Base-by-base conservation (phyloP, 2,888 invertebrate genomes). In the Agrochola macilenta region DNA sequence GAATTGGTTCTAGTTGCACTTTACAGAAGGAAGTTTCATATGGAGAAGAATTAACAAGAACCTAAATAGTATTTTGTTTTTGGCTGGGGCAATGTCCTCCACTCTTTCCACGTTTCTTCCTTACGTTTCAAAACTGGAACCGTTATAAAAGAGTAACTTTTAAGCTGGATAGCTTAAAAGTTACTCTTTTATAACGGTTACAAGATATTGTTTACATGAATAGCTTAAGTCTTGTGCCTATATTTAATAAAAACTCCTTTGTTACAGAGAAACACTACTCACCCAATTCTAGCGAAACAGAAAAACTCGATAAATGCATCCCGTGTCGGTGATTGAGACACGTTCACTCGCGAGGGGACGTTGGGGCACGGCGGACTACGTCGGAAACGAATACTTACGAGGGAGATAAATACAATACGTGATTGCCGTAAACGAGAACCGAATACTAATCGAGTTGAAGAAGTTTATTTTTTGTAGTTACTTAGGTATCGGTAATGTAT, bases 361-460 rank as follows among this genome's bases (percentile, higher is more conserved):
- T 68, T 66, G 88, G 88, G 83, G 70, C 39, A 68, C 73, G 77
- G 86, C 68, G 88, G 87, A 83, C 87, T 89, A 84, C 83, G 86
- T 87, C 92, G 92, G 92, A 91, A 91, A 89, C 90, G 86, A 91
- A 93, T 93, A 90, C 93, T 92, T 90, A 70, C 69, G 90, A 90
- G 90, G 81, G 88, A 84, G 89, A 90, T 91, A 91, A 87, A 84
- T 82, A 78, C 66, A 69, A 71, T 57, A 60, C 87, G 87, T 74
- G 87, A 82, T 84, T 82, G 84, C 79, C 86, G 86, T 78, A 63
- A 23, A 61, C 76, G 64, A 69, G 61, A 88, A 87, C 82, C 76
- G 89, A 89, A 90, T 91, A 86, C 87, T 74, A 76, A 89, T 87
- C 26, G 12, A 30, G 1, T 26, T 17, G 46, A 74, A 35, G 58